These are phyloP conservation scores for Sapayoa aenigma DNA, from an alignment of 2,113 vertebrate genomes.

Conservation along the genomic window DNA sequence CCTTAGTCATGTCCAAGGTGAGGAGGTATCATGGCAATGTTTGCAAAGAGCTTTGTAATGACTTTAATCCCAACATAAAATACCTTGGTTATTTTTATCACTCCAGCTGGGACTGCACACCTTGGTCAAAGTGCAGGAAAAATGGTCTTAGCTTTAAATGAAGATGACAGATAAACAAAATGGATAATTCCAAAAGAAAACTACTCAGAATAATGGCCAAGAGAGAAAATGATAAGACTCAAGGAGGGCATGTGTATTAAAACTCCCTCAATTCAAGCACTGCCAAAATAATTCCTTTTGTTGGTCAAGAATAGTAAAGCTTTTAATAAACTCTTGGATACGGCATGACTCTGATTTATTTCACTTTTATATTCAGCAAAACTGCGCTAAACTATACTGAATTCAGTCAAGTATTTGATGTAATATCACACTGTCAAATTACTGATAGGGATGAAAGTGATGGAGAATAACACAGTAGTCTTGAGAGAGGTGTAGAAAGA, in stretches of 20 bases:
- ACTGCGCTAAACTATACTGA: background rate
- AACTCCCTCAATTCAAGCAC: too few relatives aligned
- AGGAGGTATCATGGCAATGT: fast-evolving
- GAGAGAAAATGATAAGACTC: background rate
- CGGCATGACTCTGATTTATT: background rate
- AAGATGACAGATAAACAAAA: background rate
- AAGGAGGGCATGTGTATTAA: background rate
- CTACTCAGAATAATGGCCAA: background rate
- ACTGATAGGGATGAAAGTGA: background rate
- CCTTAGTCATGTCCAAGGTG: background rate
- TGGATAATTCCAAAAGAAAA: background rate
- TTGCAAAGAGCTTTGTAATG: background rate
- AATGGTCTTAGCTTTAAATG: background rate
- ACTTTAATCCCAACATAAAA: background rate
- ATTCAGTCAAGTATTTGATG: background rate
- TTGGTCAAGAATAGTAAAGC: background rate
- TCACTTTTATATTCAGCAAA: too few relatives aligned
- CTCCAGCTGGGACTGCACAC: background rate
- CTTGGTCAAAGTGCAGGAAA: background rate
- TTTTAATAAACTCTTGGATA: background rate
- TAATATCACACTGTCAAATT: background rate
- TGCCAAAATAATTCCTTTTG: background rate
- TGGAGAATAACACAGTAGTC: background rate
- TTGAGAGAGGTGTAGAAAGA: background rate
- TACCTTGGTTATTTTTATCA: background rate